A percentile compares a stretch with the other conserved stretches of the same genome.
Conservation (phyloP, 2,888 invertebrate species). For the Andrena dorsata region DNA sequence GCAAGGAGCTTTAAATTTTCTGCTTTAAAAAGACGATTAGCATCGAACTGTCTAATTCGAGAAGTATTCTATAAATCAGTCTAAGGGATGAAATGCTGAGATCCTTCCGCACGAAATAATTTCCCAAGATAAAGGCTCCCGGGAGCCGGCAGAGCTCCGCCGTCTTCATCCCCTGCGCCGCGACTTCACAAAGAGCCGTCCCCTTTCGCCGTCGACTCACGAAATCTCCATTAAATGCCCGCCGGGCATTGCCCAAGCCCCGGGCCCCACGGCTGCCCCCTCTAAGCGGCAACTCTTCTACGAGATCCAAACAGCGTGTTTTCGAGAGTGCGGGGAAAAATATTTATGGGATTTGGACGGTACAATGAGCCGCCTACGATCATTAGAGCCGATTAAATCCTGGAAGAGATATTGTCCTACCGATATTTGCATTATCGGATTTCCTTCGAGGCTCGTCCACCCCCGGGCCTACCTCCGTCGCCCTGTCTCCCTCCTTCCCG, state of each 20-base stretch:
- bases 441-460: conserved; percentile 53
- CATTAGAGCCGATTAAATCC: conserved; percentile 78
- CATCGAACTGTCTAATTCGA: too few relatives aligned
- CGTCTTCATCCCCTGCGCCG: not conserved
- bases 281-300: conserved; percentile 2
- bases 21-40: too few relatives aligned
- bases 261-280: not conserved
- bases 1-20: too few relatives aligned
- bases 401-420: conserved; percentile 57
- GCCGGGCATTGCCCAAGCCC: not conserved
- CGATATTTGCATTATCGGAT: conserved; percentile 72
- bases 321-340: conserved; percentile 82
- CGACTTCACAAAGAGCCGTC: not conserved
- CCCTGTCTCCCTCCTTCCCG: not conserved
- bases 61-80: too few relatives aligned
- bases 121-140: not conserved
- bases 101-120: too few relatives aligned
- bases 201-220: not conserved
- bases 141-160: not conserved
- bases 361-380: conserved; percentile 44
- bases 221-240: conserved; percentile 21
- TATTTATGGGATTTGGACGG: conserved; percentile 82
- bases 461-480: conserved; percentile 34
- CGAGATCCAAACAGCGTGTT: conserved; percentile 65
- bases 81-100: too few relatives aligned